Evolutionary conservation across 2,113 vertebrate genomes (phyloP), one percentile per base, ranked within the genome.

Genomic region (Callopanchax toddi): DNA sequence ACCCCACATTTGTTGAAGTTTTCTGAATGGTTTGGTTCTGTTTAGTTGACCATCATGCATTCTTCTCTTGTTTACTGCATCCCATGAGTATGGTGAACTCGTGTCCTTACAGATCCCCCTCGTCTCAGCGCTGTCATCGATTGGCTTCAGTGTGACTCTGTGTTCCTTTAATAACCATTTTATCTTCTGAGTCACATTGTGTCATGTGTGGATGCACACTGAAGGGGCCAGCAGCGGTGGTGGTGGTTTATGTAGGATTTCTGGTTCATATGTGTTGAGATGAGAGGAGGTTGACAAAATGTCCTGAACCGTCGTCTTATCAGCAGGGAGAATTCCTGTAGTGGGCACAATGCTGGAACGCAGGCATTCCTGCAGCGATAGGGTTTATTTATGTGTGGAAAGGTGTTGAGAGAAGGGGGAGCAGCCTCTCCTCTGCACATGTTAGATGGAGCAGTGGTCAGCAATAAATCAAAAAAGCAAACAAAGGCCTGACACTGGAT

Each of bases 401-500:
- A 89, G 86, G 87, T 88, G 81, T 89, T 85, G 84, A 87, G 69
- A 83, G 78, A 78, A 72, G 84, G 68, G 71, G 71, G 74, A 59
- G 73, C 11, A 37, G 49, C 29, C 56, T 57, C 76, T 71, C 59
- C 74, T 80, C 62, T 20, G 15, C 91, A 89, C 82, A 87, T 87
- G 87, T 85, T 77, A 84, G 83, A 68, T 78, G 81, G 83, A 75
- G 84, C 77, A 74, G 58, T 66, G 81, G 69, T 85, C 76, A 74
- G 74, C 78, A 75, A 86, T 90, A 90, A 88, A 90, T 91, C 82
- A 87, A 89, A 90, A 87, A 91, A 85, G 78, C 78, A 89, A 89
- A 91, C 86, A 89, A 87, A 85, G 68, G 57, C 54, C 60, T 78
- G 90, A 91, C 84, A 91, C 69, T 76, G 84, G 85, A 90, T 82